Conservation (phyloP, 2,113 vertebrate species). For the Todiramphus saurophagus region DNA sequence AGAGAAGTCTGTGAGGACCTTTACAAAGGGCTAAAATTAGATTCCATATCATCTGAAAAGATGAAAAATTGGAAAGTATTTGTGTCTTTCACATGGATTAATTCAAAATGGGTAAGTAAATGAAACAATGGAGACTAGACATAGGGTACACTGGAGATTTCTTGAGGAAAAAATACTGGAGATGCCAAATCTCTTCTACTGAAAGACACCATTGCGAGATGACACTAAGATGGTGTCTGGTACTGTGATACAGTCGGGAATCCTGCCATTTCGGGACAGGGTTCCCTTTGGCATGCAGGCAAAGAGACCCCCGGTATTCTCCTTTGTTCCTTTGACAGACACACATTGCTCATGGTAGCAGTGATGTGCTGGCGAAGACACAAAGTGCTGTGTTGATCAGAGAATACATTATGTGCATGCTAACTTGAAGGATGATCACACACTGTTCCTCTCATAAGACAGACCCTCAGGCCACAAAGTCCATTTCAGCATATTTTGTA, state of each 20-base stretch:
- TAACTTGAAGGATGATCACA: conserved; percentile 48
- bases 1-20: background rate
- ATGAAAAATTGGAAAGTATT: background rate
- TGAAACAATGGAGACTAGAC: background rate
- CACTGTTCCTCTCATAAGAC: conserved; percentile 21
- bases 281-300: background rate
- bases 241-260: background rate
- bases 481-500: conserved; percentile 22
- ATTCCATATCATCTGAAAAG: background rate
- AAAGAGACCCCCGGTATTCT: background rate
- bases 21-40: background rate
- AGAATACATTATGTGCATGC: conserved; percentile 28
- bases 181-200: background rate
- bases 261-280: conserved; percentile 9
- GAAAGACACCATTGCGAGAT: background rate
- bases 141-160: background rate
- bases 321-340: conserved; percentile 32
- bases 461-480: conserved; percentile 37
- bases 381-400: conserved; percentile 38
- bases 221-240: background rate
- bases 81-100: background rate
- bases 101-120: background rate
- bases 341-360: background rate
- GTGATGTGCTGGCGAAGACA: conserved; percentile 4
- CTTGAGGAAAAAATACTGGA: background rate